A percentile compares a stretch with the other conserved stretches of the same genome.
Conservation (phyloP, 1,140 invertebrate species). For the Gyrodactylus bullatarudis region DNA sequence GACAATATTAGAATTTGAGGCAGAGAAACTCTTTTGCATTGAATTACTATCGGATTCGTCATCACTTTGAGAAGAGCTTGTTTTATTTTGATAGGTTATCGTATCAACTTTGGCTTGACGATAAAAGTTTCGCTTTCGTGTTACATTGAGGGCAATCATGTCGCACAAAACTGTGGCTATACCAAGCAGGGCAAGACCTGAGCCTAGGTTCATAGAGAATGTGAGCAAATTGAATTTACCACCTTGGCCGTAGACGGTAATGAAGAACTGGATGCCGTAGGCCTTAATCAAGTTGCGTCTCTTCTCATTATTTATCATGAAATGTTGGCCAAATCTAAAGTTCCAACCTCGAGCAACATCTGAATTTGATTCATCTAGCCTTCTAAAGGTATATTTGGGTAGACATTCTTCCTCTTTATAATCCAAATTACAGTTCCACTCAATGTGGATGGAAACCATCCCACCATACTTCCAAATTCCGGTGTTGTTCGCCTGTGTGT, state of each 20-base stretch:
- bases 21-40: too few relatives aligned
- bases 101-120: conserved; percentile 11
- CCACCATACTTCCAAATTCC: conserved; percentile 13
- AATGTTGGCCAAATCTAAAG: conserved; percentile 14
- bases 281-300: conserved; percentile 8
- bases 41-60: too few relatives aligned
- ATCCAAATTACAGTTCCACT: conserved; percentile 21
- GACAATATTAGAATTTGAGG: too few relatives aligned
- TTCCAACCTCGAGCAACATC: conserved; percentile 15
- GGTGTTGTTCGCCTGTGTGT: neutral
- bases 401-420: conserved; percentile 13
- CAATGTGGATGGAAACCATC: conserved; percentile 16
- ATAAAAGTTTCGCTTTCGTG: conserved; percentile 18
- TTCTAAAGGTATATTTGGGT: conserved; percentile 16
- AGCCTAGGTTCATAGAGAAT: conserved; percentile 10
- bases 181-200: conserved; percentile 10
- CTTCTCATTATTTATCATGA: neutral
- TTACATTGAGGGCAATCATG: conserved; percentile 20
- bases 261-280: conserved; percentile 9
- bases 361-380: conserved; percentile 7
- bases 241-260: conserved; percentile 8
- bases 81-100: neutral
- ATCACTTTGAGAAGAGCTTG: too few relatives aligned
- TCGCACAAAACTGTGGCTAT: conserved; percentile 22
- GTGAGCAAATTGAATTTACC: conserved; percentile 9